Evolutionary conservation across 2,113 vertebrate genomes (phyloP).

Genomic region (Apteryx mantelli): DNA sequence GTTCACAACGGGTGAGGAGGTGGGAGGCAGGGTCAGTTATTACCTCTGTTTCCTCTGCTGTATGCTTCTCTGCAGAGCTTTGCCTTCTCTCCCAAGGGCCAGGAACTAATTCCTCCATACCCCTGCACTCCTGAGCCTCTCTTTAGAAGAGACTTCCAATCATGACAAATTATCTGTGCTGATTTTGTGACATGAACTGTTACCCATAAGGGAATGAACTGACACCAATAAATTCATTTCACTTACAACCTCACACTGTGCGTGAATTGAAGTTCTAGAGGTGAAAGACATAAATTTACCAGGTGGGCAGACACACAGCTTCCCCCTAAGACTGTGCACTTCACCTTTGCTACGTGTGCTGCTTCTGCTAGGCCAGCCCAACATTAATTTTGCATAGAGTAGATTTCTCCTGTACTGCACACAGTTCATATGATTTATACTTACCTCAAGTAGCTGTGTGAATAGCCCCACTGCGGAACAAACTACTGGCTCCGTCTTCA

Average conservation of each 20-base stretch:
- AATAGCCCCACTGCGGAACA: neutral
- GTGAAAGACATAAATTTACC: constrained; percentile 74
- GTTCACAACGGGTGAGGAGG: constrained; percentile 62
- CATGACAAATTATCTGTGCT: constrained; percentile 64
- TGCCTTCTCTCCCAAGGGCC: constrained; percentile 14
- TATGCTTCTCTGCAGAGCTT: constrained; percentile 5
- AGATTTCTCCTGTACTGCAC: neutral
- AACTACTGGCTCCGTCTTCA: neutral
- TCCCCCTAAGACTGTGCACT: constrained; percentile 37
- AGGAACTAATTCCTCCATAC: constrained; percentile 48
- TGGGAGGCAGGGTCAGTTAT: constrained; percentile 41
- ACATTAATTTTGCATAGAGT: constrained; percentile 60
- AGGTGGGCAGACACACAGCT: constrained; percentile 56
- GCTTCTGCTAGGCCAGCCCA: constrained; percentile 30
- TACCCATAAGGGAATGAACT: constrained; percentile 68
- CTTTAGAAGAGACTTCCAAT: constrained; percentile 61
- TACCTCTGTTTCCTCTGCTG: constrained; percentile 51
- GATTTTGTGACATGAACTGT: constrained; percentile 69
- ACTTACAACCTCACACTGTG: constrained; percentile 44
- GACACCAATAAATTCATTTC: constrained; percentile 73
- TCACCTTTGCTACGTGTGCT: neutral
- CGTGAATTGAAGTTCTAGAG: constrained; percentile 60
- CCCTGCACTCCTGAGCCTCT: neutral
- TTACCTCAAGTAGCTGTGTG: neutral
- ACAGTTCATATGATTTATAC: neutral